Evolutionary conservation across 2,113 vertebrate genomes (phyloP), one percentile per base, ranked within the genome.

Genomic region (Argyrosomus japonicus): DNA sequence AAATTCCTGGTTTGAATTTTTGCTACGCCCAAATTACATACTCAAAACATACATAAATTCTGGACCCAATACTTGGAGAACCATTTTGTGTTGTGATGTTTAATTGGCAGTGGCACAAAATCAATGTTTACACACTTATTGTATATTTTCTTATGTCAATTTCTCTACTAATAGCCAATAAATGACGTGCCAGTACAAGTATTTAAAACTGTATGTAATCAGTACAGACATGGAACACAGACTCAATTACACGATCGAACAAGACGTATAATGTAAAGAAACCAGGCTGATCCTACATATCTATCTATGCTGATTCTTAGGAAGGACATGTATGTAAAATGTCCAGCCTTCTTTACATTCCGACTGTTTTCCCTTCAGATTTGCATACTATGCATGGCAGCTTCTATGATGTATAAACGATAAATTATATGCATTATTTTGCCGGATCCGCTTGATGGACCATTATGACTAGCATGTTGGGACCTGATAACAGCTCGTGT

Each of bases 371-470:
- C 27, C 50, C 67, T 14, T 65, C 21, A 64, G 25, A 81, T 81
- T 50, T 67, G 14, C 60, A 65, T 11, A 48, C 18, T 14, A 25
- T 32, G 17, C 11, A 1, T 17, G 53, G 17, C 50, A 64, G 40
- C 54, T 68, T 11, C 51, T 23, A 58, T 64, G 43, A 77, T 10
- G 58, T 50, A 64, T 54, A 48, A 54, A 62, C 64, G 1, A 69
- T 75, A 48, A 64, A 50, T 71, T 40, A 58, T 50, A 64, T 45
- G 8, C 15, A 43, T 29, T 32, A 27, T 65, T 29, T 82, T 51
- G 3, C 8, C 14, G 17, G 17, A 25, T 77, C 6, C 60, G 27
- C 60, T 51, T 19, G 12, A 64, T 56, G 51, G 48, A 56, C 69
- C 53, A 64, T 64, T 8, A 50, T 5, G 19, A 50, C 19, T 1